These are phyloP conservation scores for Coilia nasus DNA, from an alignment of 2,797 vertebrate genomes.

Conservation along the genomic window DNA sequence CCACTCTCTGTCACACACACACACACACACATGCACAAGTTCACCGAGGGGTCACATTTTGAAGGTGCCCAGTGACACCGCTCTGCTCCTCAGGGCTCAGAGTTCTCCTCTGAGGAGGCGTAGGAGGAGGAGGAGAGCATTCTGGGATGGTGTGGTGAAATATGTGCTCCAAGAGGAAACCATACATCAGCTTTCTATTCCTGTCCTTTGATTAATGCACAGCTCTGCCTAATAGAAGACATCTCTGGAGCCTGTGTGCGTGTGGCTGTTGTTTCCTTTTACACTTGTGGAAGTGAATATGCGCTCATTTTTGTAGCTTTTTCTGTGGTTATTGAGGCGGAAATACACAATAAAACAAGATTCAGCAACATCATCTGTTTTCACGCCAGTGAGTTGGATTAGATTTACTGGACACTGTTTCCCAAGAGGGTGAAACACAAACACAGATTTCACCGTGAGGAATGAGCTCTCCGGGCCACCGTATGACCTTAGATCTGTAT, in stretches of 20 bases:
- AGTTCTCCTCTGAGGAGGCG: background rate
- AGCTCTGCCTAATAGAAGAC: slow-evolving; percentile 33
- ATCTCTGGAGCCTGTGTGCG: background rate
- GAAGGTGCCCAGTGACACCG: background rate
- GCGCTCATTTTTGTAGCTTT: background rate
- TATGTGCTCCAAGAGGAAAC: background rate
- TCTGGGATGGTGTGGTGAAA: background rate
- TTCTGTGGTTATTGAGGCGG: background rate
- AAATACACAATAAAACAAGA: background rate
- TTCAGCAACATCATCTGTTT: background rate
- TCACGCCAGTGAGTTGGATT: background rate
- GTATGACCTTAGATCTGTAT: background rate
- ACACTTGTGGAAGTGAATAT: background rate
- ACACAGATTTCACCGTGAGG: background rate
- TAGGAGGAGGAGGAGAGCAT: background rate
- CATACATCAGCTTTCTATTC: slow-evolving; percentile 42
- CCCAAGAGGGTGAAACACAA: background rate
- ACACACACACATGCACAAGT: background rate
- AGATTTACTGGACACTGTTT: background rate
- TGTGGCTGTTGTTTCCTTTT: slow-evolving; percentile 1
- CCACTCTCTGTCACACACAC: too few relatives aligned
- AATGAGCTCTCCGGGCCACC: background rate
- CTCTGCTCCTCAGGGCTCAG: background rate
- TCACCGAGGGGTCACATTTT: background rate
- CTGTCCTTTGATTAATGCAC: slow-evolving; percentile 53